Conservation (phyloP, 53 echinoderm and acorn worm genomes). For the Patiria pectinifera region DNA sequence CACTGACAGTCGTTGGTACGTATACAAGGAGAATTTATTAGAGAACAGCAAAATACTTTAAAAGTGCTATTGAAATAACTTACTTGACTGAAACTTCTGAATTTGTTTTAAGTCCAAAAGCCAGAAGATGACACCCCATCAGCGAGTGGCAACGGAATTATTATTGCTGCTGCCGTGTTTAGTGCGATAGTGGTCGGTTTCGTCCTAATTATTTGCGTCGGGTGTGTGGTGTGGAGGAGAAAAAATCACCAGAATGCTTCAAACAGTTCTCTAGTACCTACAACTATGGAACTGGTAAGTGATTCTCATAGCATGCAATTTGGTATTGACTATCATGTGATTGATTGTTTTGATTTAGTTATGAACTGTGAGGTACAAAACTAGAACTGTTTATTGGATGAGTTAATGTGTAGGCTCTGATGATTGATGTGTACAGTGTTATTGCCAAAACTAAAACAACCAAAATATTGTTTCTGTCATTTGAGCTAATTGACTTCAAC, state of each 20-base stretch:
- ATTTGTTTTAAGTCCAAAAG: too few relatives aligned
- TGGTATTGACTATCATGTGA: neutral
- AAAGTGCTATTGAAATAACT: neutral
- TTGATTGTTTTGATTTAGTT: neutral
- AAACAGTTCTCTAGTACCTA: neutral
- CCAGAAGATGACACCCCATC: too few relatives aligned
- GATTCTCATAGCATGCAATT: neutral
- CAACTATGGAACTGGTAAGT: slow-evolving; percentile 2
- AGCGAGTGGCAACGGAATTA: too few relatives aligned
- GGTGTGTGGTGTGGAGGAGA: slow-evolving; percentile 9
- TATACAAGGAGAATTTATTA: neutral
- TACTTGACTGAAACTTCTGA: too few relatives aligned
- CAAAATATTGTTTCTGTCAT: too few relatives aligned
- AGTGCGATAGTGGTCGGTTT: neutral
- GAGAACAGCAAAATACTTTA: neutral
- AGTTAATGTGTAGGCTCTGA: too few relatives aligned
- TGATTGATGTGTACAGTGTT: too few relatives aligned
- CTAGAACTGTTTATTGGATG: too few relatives aligned
- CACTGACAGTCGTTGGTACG: slow-evolving; percentile 2
- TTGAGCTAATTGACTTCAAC: too few relatives aligned
- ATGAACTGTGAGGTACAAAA: neutral
- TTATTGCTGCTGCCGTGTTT: neutral
- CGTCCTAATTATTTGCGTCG: neutral
- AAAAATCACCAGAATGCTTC: neutral
- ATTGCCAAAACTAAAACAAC: too few relatives aligned